Conservation (phyloP, 2,888 invertebrate genomes). For the Stenodera caucasica region DNA sequence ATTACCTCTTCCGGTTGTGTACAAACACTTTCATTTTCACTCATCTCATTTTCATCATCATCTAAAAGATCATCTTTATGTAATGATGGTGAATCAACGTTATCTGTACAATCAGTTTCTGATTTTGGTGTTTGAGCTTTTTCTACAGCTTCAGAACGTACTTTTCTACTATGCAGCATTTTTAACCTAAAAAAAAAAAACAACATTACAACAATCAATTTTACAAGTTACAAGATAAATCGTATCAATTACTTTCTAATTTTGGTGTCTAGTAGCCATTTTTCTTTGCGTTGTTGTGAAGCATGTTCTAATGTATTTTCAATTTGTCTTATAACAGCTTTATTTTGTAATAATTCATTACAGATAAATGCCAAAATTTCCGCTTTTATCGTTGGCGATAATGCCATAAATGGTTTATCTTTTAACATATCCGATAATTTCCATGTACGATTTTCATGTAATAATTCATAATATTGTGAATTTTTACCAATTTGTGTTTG, state of each 20-base stretch:
- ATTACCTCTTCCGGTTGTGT: constrained; percentile 80
- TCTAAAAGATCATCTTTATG: constrained; percentile 69
- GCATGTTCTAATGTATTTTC: constrained; percentile 81
- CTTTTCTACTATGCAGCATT: constrained; percentile 73
- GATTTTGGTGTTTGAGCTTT: constrained; percentile 59
- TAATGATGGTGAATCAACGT: constrained; percentile 48
- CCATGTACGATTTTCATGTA: constrained; percentile 78
- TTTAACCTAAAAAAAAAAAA: constrained; percentile 59
- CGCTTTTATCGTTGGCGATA: constrained; percentile 84
- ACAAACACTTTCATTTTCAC: constrained; percentile 85
- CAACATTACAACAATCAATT: constrained; percentile 52
- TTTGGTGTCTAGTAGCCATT: constrained; percentile 91
- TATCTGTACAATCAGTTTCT: constrained; percentile 52
- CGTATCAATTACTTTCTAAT: constrained; percentile 93
- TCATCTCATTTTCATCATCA: constrained; percentile 71
- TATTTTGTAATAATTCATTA: constrained; percentile 92
- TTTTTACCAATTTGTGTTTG: constrained; percentile 74
- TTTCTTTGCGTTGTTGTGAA: constrained; percentile 83
- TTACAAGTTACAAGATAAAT: no score
- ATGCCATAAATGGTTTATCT: constrained; percentile 81
- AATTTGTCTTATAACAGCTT: constrained; percentile 85
- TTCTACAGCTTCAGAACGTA: constrained; percentile 73
- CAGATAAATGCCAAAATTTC: constrained; percentile 89
- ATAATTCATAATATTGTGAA: constrained; percentile 74
- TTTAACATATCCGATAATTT: constrained; percentile 78